Evolutionary conservation across 2,888 invertebrate genomes (phyloP), one percentile per base, ranked within the genome.

Genomic region (Megamerina dolium): DNA sequence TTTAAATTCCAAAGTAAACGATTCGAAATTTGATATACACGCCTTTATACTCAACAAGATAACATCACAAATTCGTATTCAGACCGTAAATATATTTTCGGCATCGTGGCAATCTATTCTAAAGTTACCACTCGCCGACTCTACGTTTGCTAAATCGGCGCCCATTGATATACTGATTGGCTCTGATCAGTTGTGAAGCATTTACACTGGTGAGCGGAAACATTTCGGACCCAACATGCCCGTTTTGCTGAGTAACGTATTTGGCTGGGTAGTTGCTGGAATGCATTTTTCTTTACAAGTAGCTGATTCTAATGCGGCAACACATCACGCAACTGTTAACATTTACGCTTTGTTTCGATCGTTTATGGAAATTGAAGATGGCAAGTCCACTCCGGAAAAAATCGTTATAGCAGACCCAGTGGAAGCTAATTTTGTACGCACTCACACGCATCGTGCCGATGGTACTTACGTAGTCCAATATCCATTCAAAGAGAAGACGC

Each of bases 41-140:
- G 36, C 36, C 13, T 16, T 36, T 8, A 36, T 36, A n/a, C 21
- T 36, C n/a, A n/a, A n/a, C n/a, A n/a, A n/a, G n/a, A n/a, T n/a
- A n/a, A n/a, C n/a, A n/a, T n/a, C n/a, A n/a, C n/a, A 36, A 3
- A 36, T 36, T 23, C 21, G 20, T 13, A 36, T 16, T 5, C 36
- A 36, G 12, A 13, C 3, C 9, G 21, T 19, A 12, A 21, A 2
- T 21, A 12, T 21, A 12, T 36, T 21, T 21, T 19, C 33, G 3
- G 12, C 33, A 16, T 3, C 33, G 14, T 14, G 21, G n/a, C n/a
- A n/a, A n/a, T n/a, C n/a, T n/a, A n/a, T n/a, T n/a, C n/a, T n/a
- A n/a, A n/a, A n/a, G n/a, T n/a, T n/a, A n/a, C n/a, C n/a, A n/a
- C n/a, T n/a, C n/a, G 30, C n/a, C n/a, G n/a, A n/a, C n/a, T n/a